Conservation (phyloP, 1,140 invertebrate species). For the Pseudomyrmex flavicornis region DNA sequence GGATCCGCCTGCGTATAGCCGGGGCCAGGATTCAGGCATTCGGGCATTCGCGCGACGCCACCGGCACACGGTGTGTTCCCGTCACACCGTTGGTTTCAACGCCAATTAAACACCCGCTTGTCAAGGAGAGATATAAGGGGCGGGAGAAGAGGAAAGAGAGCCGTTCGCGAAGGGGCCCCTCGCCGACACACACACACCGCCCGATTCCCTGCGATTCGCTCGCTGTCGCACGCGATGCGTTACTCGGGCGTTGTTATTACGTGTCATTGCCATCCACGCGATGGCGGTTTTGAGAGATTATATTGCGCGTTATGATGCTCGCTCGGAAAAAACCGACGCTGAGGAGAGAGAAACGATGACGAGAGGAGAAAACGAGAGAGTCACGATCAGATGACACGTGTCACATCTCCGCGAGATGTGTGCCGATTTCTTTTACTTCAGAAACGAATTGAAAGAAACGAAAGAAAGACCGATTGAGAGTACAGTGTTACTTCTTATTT, state of each 20-base stretch:
- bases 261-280: slow-evolving; percentile 81
- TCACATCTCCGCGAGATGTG: neutral
- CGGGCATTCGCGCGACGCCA: slow-evolving; percentile 83
- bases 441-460: neutral
- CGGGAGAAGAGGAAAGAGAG: slow-evolving; percentile 72
- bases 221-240: slow-evolving; percentile 84
- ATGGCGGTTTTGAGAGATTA: slow-evolving; percentile 63
- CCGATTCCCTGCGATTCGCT: slow-evolving; percentile 72
- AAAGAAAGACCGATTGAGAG: neutral
- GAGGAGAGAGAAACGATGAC: slow-evolving; percentile 28
- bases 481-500: no score
- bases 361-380: neutral
- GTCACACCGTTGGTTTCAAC: slow-evolving; percentile 86
- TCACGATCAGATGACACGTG: neutral
- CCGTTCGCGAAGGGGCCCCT: slow-evolving; percentile 50
- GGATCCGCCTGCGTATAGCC: slow-evolving; percentile 76
- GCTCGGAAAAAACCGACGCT: slow-evolving; percentile 6
- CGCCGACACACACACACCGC: slow-evolving; percentile 48
- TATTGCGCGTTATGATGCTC: neutral
- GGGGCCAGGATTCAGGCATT: slow-evolving; percentile 77
- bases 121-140: slow-evolving; percentile 80
- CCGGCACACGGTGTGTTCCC: slow-evolving; percentile 78
- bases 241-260: slow-evolving; percentile 77
- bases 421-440: neutral
- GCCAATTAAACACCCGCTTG: slow-evolving; percentile 86